Evolutionary conservation across 2,113 vertebrate species (phyloP).

Genomic region (Colossoma macropomum): DNA sequence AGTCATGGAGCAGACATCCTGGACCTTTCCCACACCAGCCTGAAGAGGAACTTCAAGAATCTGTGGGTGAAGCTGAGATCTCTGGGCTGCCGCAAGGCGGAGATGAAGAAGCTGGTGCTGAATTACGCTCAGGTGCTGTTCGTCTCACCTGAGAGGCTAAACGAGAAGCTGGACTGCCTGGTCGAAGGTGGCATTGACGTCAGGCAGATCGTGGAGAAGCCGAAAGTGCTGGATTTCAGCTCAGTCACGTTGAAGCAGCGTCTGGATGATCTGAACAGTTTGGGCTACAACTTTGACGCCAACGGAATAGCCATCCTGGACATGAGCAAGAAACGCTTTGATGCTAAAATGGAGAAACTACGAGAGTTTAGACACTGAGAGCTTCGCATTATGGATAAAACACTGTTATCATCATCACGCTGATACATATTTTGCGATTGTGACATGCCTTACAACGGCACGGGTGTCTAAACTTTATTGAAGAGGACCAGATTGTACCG

Average conservation of each 20-base stretch:
- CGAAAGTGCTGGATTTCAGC: slow-evolving; percentile 77
- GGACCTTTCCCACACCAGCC: slow-evolving; percentile 75
- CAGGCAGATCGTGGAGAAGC: slow-evolving; percentile 71
- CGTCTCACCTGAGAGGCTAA: slow-evolving; percentile 71
- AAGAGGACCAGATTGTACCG: too few species aligned
- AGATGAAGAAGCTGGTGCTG: slow-evolving; percentile 70
- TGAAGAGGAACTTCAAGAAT: slow-evolving; percentile 72
- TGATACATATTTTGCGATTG: too few species aligned
- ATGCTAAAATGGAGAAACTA: slow-evolving; percentile 74
- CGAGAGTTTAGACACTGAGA: slow-evolving; percentile 20
- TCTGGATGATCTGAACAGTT: slow-evolving; percentile 67
- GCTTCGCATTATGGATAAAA: background rate
- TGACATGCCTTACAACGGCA: too few species aligned
- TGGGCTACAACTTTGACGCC: slow-evolving; percentile 76
- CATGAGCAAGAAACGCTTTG: slow-evolving; percentile 73
- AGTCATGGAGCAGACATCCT: slow-evolving; percentile 73
- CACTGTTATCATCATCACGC: too few species aligned
- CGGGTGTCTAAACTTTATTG: too few species aligned
- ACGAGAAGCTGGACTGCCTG: slow-evolving; percentile 78
- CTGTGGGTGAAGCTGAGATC: slow-evolving; percentile 69
- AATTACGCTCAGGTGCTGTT: slow-evolving; percentile 71
- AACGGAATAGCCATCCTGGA: slow-evolving; percentile 76
- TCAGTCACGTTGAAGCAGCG: slow-evolving; percentile 69
- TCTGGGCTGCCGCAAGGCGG: slow-evolving; percentile 65
- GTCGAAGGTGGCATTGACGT: slow-evolving; percentile 72